Evolutionary conservation across 2,888 invertebrate genomes (phyloP).

Genomic region (Flexamia atlantica): DNA sequence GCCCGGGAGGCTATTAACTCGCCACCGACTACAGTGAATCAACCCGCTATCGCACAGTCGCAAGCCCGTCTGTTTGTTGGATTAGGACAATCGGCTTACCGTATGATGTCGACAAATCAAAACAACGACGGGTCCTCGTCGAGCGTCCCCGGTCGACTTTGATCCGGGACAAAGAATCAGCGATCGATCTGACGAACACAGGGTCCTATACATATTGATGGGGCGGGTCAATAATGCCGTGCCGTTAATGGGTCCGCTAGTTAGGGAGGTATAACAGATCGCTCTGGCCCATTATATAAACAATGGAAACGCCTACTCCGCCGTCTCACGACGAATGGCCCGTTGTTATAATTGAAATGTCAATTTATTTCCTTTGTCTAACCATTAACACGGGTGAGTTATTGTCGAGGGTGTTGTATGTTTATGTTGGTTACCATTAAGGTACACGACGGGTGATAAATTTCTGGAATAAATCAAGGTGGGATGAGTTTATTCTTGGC

Average conservation of each 20-base stretch:
- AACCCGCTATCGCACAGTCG: background rate
- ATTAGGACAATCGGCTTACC: constrained; percentile 50
- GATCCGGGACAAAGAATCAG: constrained; percentile 47
- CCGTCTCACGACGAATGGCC: constrained; percentile 12
- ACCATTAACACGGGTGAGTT: constrained; percentile 37
- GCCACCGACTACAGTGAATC: constrained; percentile 3
- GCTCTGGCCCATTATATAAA: constrained; percentile 51
- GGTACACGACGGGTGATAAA: background rate
- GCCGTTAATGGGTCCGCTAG: constrained; percentile 44
- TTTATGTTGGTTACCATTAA: constrained; percentile 1
- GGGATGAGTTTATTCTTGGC: background rate
- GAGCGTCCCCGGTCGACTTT: constrained; percentile 39
- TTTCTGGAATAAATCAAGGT: constrained; percentile 18
- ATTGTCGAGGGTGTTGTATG: constrained; percentile 16
- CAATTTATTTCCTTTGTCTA: constrained; percentile 57
- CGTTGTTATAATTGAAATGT: constrained; percentile 55
- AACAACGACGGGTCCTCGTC: constrained; percentile 51
- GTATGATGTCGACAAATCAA: constrained; percentile 58
- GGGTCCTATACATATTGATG: constrained; percentile 47
- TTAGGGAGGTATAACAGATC: constrained; percentile 52
- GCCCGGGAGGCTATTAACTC: constrained; percentile 9
- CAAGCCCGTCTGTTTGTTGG: constrained; percentile 13
- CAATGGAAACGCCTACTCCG: constrained; percentile 53
- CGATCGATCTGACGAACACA: constrained; percentile 17
- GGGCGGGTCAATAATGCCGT: constrained; percentile 31